These are phyloP conservation scores for Amazona finschi DNA, from an alignment of 2,797 vertebrate species.

Conservation along the genomic window DNA sequence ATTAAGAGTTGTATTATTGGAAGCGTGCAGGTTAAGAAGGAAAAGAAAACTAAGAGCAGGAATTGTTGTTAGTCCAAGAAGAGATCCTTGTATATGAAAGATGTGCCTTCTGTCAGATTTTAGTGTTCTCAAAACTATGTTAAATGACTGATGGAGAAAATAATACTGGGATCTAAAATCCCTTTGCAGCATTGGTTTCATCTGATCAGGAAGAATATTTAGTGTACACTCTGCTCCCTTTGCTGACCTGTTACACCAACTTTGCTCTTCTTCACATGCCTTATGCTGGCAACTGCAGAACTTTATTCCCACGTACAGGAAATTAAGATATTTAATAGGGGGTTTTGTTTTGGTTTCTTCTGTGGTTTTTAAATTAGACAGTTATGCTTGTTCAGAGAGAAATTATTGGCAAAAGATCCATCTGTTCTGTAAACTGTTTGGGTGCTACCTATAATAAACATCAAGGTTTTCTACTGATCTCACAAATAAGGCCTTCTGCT, in stretches of 20 bases:
- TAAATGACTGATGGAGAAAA: not conserved
- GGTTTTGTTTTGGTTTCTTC: not conserved
- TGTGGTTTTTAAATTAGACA: not conserved
- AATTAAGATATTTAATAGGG: not conserved
- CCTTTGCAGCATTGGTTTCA: not conserved
- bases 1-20: not conserved
- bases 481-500: not conserved
- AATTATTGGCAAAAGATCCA: not conserved
- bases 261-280: not conserved
- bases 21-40: not conserved
- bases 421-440: not conserved
- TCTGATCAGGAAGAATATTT: not conserved
- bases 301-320: not conserved
- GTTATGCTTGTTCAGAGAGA: not conserved
- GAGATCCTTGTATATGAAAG: not conserved
- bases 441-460: not conserved
- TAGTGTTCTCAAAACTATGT: not conserved
- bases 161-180: not conserved
- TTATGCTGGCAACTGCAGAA: not conserved
- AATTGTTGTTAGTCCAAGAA: not conserved
- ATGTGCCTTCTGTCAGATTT: not conserved
- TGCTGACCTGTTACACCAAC: not conserved
- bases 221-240: not conserved
- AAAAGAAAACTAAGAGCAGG: not conserved
- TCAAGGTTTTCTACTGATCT: not conserved